These are phyloP conservation scores for Phrixothrix hirtus DNA, from an alignment of 2,888 invertebrate genomes.

Conservation along the genomic window DNA sequence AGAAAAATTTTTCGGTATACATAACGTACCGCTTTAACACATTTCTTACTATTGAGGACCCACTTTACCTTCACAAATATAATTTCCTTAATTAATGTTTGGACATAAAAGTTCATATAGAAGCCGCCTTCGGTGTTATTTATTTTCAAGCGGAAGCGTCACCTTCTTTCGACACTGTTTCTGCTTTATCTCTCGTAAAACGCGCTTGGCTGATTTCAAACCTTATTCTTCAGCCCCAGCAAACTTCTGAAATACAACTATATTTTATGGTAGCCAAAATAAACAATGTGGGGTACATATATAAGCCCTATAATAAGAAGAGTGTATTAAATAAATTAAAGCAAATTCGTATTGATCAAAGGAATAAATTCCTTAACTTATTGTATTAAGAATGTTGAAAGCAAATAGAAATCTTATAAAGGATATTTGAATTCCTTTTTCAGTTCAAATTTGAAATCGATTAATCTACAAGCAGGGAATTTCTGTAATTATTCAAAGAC, in stretches of 20 bases:
- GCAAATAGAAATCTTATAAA: conserved; percentile 18
- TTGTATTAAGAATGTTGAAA: conserved; percentile 12
- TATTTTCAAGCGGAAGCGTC: conserved; percentile 37
- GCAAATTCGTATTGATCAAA: conserved; percentile 20
- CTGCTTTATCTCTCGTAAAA: conserved; percentile 49
- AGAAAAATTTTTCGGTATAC: too few relatives aligned
- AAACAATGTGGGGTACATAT: conserved; percentile 21
- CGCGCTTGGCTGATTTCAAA: conserved; percentile 37
- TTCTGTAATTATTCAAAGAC: conserved; percentile 13
- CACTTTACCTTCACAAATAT: too few relatives aligned
- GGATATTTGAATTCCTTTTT: conserved; percentile 35
- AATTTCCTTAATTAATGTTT: conserved; percentile 14
- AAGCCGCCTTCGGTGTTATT: conserved; percentile 33
- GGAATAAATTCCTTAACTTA: conserved; percentile 24
- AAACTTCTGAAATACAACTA: conserved; percentile 31
- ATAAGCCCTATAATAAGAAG: conserved; percentile 11
- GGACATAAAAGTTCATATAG: conserved; percentile 21
- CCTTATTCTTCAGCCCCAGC: conserved; percentile 31
- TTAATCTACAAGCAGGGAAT: conserved; percentile 10
- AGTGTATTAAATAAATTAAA: conserved; percentile 30
- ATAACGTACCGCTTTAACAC: too few relatives aligned
- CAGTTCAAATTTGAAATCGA: conserved; percentile 24
- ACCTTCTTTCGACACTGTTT: conserved; percentile 42
- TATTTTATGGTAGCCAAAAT: conserved; percentile 31
- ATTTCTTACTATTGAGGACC: too few relatives aligned